Evolutionary conservation across 2,888 invertebrate species (phyloP).

Genomic region (Pandemis heparana): DNA sequence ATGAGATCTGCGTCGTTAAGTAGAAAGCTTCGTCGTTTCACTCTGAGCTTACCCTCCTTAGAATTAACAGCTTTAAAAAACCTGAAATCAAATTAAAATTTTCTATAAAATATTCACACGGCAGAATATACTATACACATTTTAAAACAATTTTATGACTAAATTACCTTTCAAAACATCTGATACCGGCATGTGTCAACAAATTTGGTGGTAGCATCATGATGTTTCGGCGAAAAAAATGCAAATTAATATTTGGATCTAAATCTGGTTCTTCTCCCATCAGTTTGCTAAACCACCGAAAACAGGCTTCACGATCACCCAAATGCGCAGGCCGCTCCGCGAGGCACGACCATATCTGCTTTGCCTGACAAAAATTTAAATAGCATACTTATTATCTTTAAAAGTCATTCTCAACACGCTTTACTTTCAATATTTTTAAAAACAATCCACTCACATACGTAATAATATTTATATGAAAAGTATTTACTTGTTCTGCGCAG

Average conservation of each 20-base stretch:
- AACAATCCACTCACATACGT: not conserved
- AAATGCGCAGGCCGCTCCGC: constrained; percentile 97
- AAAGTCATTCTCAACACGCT: not conserved
- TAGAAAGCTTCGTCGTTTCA: constrained; percentile 93
- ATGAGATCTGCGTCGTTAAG: constrained; percentile 98
- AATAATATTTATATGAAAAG: not conserved
- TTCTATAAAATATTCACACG: not conserved
- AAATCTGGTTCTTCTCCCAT: constrained; percentile 99
- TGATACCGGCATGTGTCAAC: constrained; percentile 97
- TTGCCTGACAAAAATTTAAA: constrained; percentile 85
- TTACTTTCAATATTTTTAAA: not conserved
- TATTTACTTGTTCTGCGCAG: constrained; percentile 93
- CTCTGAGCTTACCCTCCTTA: constrained; percentile 96
- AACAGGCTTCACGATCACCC: constrained; percentile 97
- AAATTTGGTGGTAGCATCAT: constrained; percentile 96
- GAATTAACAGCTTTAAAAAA: constrained; percentile 98
- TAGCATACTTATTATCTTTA: too few species aligned
- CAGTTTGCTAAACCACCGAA: constrained; percentile 98
- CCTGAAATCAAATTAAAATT: constrained; percentile 65
- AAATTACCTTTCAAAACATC: constrained; percentile 89
- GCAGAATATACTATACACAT: not conserved
- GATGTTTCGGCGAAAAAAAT: constrained; percentile 98
- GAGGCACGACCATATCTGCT: constrained; percentile 98
- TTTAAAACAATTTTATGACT: not conserved
- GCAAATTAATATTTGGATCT: constrained; percentile 97